These are phyloP conservation scores for Phenganax stokvisi DNA, from an alignment of 92 coral and sea anemone genomes.

Conservation along the genomic window DNA sequence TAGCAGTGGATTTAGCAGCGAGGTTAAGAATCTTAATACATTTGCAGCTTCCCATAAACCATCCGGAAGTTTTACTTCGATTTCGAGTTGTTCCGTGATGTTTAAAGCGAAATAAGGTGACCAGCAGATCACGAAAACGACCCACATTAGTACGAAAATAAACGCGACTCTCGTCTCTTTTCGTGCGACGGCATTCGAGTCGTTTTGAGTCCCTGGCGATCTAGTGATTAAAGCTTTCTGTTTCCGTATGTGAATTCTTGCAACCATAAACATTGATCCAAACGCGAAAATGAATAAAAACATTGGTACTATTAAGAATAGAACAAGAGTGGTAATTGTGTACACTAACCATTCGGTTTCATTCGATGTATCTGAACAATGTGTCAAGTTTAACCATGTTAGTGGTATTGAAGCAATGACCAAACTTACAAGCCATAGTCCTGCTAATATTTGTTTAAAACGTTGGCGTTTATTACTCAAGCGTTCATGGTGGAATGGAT, in stretches of 20 bases:
- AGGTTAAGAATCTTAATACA: slow-evolving; percentile 4
- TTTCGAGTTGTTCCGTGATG: not conserved
- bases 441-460: not conserved
- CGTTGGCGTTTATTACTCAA: not conserved
- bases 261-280: slow-evolving; percentile 22
- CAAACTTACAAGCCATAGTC: not conserved
- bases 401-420: not conserved
- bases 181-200: not conserved
- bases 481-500: slow-evolving; percentile 5
- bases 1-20: slow-evolving; percentile 10
- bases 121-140: slow-evolving; percentile 8
- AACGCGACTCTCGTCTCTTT: not conserved
- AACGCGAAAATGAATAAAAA: slow-evolving; percentile 14
- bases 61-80: not conserved
- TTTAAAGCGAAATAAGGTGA: not conserved
- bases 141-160: slow-evolving; percentile 15
- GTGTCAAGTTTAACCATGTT: not conserved
- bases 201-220: not conserved
- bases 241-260: slow-evolving; percentile 1
- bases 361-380: not conserved
- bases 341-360: not conserved
- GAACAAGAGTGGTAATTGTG: not conserved
- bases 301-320: slow-evolving; percentile 3
- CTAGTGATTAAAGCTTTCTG: not conserved
- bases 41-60: not conserved